Conservation (phyloP, 1,140 invertebrate species). For the Melitaea cinxia region DNA sequence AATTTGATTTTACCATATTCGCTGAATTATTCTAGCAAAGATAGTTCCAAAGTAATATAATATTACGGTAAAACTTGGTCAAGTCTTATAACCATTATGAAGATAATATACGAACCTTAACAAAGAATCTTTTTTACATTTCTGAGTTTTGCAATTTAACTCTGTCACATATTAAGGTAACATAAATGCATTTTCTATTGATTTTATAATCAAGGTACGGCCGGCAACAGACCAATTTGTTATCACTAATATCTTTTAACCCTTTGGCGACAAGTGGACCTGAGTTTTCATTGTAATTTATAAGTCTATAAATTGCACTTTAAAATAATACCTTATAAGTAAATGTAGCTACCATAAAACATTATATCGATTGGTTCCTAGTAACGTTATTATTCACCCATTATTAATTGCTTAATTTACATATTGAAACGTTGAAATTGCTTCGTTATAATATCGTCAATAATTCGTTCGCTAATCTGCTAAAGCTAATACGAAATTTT, state of each 20-base stretch:
- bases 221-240: background rate
- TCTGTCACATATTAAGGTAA: background rate
- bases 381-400: background rate
- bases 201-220: conserved; percentile 6
- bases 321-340: background rate
- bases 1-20: no score
- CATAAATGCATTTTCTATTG: conserved; percentile 2
- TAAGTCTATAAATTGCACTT: conserved; percentile 4
- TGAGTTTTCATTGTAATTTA: background rate
- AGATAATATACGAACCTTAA: conserved; percentile 27
- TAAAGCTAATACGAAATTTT: no score
- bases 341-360: background rate
- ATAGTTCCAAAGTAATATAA: conserved; percentile 28
- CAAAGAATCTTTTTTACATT: conserved; percentile 5
- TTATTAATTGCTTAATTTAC: conserved; percentile 32
- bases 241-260: background rate
- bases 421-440: conserved; percentile 30
- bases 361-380: background rate
- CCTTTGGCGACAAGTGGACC: background rate
- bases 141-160: conserved; percentile 9
- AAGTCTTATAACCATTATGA: conserved; percentile 22
- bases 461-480: conserved; percentile 25
- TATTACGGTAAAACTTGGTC: conserved; percentile 22
- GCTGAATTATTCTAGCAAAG: conserved; percentile 25
- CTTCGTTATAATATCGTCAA: conserved; percentile 23